Percentiles rank a stretch among this genome's conserved stretches.
Evolutionary conservation across 2,113 vertebrate genomes (phyloP).

Genomic region (Saccopteryx leptura): DNA sequence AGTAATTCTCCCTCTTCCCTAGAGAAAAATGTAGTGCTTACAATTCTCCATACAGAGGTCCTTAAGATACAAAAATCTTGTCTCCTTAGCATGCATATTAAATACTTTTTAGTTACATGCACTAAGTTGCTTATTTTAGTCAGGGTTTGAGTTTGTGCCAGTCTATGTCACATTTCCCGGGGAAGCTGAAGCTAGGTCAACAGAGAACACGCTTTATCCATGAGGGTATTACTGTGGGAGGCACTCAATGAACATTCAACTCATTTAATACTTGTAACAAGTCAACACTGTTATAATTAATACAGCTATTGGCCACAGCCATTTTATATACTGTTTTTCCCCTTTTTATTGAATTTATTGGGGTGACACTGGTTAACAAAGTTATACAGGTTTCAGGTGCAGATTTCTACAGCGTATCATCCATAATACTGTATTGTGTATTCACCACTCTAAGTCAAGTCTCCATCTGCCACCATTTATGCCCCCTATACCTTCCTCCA

Average conservation of each 20-base stretch:
- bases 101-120: background rate
- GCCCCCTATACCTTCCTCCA: no score
- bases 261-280: constrained; percentile 80
- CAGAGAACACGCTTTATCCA: constrained; percentile 63
- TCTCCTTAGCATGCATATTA: background rate
- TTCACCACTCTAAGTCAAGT: no score
- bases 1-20: background rate
- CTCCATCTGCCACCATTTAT: no score
- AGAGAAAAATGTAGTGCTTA: background rate
- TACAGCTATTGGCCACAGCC: constrained; percentile 73
- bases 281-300: constrained; percentile 81
- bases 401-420: no score
- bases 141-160: background rate
- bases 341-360: no score
- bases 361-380: no score
- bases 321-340: constrained; percentile 63
- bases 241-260: constrained; percentile 78
- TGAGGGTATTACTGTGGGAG: constrained; percentile 65
- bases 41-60: background rate
- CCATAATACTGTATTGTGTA: no score
- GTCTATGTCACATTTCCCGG: constrained; percentile 30
- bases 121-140: constrained; percentile 33
- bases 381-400: no score
- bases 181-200: constrained; percentile 42
- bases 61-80: background rate